Conservation (phyloP, 64 coral and sea anemone genomes). For the Pocillopora damicornis region DNA sequence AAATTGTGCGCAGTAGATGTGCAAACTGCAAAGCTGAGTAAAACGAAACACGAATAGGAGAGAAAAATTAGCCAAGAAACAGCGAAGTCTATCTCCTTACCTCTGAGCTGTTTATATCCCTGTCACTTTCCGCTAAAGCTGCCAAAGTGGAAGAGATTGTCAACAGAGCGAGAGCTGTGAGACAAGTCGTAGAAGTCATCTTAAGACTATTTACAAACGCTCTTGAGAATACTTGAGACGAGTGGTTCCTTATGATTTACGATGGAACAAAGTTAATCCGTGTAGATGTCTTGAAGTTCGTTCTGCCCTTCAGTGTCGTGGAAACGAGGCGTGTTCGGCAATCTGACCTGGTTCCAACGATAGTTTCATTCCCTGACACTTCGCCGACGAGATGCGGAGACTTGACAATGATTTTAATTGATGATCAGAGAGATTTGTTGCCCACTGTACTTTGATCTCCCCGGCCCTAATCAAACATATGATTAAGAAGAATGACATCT, state of each 20-base stretch:
- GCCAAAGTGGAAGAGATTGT: constrained; percentile 21
- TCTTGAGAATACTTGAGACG: constrained; percentile 8
- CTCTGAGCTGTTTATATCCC: neutral
- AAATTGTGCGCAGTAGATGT: neutral
- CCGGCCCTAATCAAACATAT: neutral
- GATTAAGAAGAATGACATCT: constrained; percentile 22
- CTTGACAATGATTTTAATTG: constrained; percentile 32
- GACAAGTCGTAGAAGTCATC: constrained; percentile 27
- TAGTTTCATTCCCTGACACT: neutral
- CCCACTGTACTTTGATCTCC: constrained; percentile 11
- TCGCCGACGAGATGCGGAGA: neutral
- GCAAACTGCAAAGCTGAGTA: neutral
- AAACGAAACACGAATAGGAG: neutral
- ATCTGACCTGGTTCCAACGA: neutral
- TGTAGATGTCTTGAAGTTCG: neutral
- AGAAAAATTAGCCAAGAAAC: neutral
- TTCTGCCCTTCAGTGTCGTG: neutral
- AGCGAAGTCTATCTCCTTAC: constrained; percentile 1
- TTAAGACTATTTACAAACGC: constrained; percentile 37
- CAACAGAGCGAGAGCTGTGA: constrained; percentile 7
- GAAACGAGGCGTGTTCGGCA: constrained; percentile 10
- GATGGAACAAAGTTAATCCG: neutral
- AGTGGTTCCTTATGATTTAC: neutral
- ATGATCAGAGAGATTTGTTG: constrained; percentile 10
- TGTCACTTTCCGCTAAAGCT: neutral